Conservation (phyloP, 1,140 invertebrate species). For the Brachionus plicatilis region DNA sequence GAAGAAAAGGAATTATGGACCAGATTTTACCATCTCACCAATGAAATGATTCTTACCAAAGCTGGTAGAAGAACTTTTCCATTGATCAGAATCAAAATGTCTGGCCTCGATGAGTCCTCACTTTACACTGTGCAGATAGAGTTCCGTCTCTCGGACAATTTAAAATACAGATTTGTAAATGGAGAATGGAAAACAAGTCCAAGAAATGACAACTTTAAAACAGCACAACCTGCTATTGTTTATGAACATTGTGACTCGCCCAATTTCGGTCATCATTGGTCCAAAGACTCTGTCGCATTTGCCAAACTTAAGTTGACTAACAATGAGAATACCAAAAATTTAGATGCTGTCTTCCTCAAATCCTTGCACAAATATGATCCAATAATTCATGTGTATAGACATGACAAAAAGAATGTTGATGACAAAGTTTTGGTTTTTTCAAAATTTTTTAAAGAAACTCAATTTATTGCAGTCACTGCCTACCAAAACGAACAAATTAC, state of each 20-base stretch:
- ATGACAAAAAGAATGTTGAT: constrained; percentile 51
- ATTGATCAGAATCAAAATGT: neutral
- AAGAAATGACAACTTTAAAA: constrained; percentile 38
- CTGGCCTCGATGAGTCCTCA: neutral
- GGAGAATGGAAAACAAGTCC: constrained; percentile 31
- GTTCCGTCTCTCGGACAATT: constrained; percentile 10
- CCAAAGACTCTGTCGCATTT: constrained; percentile 3
- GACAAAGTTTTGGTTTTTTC: constrained; percentile 68
- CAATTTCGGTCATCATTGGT: constrained; percentile 33
- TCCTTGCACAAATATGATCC: constrained; percentile 99
- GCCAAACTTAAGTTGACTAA: constrained; percentile 40
- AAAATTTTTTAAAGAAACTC: constrained; percentile 98
- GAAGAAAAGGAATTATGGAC: constrained; percentile 78
- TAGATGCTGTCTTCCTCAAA: constrained; percentile 77
- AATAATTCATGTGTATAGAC: constrained; percentile 89
- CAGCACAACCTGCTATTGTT: neutral
- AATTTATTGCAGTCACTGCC: constrained; percentile 77
- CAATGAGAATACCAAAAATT: neutral
- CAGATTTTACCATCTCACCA: constrained; percentile 91
- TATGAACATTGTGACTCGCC: constrained; percentile 34
- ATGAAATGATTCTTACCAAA: constrained; percentile 99
- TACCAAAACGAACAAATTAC: constrained; percentile 56
- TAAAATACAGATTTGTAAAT: constrained; percentile 35
- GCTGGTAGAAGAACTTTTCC: constrained; percentile 40
- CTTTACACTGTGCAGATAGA: constrained; percentile 29